A percentile compares a stretch with the other conserved stretches of the same genome.
Evolutionary conservation across 1,140 invertebrate genomes (phyloP).

Genomic region (Drosophila rhopaloa): DNA sequence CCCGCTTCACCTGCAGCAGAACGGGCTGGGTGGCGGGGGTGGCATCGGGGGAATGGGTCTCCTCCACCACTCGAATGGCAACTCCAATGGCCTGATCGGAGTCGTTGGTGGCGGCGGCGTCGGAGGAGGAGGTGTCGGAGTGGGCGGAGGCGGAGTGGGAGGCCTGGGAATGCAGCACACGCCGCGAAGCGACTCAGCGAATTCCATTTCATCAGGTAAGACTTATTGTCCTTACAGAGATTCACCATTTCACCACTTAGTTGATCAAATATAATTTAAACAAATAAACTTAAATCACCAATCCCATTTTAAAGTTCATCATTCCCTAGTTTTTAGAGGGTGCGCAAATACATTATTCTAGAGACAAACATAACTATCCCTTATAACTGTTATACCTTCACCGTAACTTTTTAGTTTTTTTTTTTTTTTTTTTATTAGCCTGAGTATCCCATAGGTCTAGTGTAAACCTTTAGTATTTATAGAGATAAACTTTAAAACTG

Average conservation of each 20-base stretch:
- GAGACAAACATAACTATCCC: too few species aligned
- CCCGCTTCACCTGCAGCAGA: slow-evolving; percentile 55
- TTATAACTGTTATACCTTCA: too few species aligned
- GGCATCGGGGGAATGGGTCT: slow-evolving; percentile 46
- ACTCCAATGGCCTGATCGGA: slow-evolving; percentile 51
- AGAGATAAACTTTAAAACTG: too few species aligned
- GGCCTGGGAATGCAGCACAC: slow-evolving; percentile 83
- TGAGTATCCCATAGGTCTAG: too few species aligned
- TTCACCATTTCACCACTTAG: neutral
- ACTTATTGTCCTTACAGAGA: neutral
- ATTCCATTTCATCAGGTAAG: slow-evolving; percentile 85
- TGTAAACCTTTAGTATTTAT: too few species aligned
- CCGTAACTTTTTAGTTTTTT: too few species aligned
- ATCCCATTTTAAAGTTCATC: too few species aligned
- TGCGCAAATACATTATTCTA: too few species aligned
- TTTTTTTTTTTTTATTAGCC: too few species aligned
- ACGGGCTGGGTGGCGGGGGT: slow-evolving; percentile 37
- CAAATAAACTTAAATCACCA: neutral
- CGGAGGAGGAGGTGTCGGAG: slow-evolving; percentile 6
- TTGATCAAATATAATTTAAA: neutral
- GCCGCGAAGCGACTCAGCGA: slow-evolving; percentile 82
- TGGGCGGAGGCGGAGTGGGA: slow-evolving; percentile 46
- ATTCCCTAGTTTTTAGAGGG: too few species aligned
- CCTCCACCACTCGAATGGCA: slow-evolving; percentile 61
- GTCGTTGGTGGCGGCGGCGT: slow-evolving; percentile 4